Evolutionary conservation across 2,888 invertebrate species (phyloP), one percentile per base, ranked within the genome.

Genomic region (Melanostoma scalare): DNA sequence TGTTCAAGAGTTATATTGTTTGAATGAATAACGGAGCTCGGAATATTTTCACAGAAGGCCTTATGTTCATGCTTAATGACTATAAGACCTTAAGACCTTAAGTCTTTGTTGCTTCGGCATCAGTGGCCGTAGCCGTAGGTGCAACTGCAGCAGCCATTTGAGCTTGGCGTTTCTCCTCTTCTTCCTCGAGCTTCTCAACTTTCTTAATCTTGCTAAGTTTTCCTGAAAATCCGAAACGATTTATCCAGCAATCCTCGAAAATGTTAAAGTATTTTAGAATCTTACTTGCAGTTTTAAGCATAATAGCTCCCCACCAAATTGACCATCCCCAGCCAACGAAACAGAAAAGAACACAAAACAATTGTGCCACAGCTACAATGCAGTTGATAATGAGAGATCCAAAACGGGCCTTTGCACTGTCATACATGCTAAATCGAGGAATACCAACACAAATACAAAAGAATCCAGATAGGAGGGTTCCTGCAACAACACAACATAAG

Each of bases 241-340:
- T n/a, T 6, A 36, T 10, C 2, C 3, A 4, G 2, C 8, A 86
- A 86, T 20, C 20, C 0, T 20, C 20, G 20, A 85, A 86, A 61
- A 75, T 72, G 86, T 81, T 42, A 8, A 6, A 3, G 3, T 6
- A 3, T 30, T 30, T 31, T 31, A 9, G 6, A 71, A 85, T 94
- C 96, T 94, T 91, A 98, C 98, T 95, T 82, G 98, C 95, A 88
- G 97, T 94, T 89, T 94, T 95, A 85, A 98, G 92, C 95, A 98
- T 96, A 88, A 97, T 96, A 86, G 97, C 95, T 2, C 98, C 99
- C 99, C 99, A 99, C 94, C 98, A 98, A 85, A 99, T 95, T 80
- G 98, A 97, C 99, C 99, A 99, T 87, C 98, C 98, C 98, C 98
- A 99, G 20, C 99, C 97, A 48, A 97, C 98, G 67, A 98, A 94